Evolutionary conservation across 2,113 vertebrate genomes (phyloP), one percentile per base, ranked within the genome.

Genomic region (Pelecanus crispus): DNA sequence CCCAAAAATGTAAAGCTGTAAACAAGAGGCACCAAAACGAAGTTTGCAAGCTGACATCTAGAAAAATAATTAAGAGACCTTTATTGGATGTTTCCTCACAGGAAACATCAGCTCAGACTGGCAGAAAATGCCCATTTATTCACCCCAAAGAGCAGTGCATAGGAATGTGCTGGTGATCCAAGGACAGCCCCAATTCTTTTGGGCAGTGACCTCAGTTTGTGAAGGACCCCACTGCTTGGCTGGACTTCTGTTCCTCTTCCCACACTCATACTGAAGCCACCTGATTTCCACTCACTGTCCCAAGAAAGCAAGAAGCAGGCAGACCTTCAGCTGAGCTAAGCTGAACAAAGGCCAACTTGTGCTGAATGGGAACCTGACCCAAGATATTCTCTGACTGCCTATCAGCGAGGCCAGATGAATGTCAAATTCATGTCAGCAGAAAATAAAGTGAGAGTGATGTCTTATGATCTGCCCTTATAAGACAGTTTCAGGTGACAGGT

Each of bases 31-130:
- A 70, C 36, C 0, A 3, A 87, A 85, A 40, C 18, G 4, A 28
- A 52, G 21, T 32, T 49, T 45, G 18, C 62, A 80, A 91, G 50
- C 18, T 47, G 50, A 34, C 26, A 77, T 56, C 22, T 53, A 68
- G 77, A 59, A 81, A 81, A 92, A 82, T 52, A 49, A 58, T 86
- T 86, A 88, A 42, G 53, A 78, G 24, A 90, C 50, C 32, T 47
- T 88, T 6, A 61, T 2, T 70, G 70, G 28, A 17, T 49, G 11
- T 38, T 91, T 91, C 68, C 65, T 84, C 52, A 34, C 7, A 14
- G 40, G 22, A n/a, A n/a, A n/a, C n/a, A n/a, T n/a, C 17, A 78
- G 55, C 36, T 87, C 56, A 71, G 36, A 31, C 10, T 1, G 8
- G 36, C 47, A 80, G 55, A 42, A 88, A 70, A 10, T 5, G 2